Evolutionary conservation across 2,888 invertebrate species (phyloP), one percentile per base, ranked within the genome.

Genomic region (Ligdia adustata): DNA sequence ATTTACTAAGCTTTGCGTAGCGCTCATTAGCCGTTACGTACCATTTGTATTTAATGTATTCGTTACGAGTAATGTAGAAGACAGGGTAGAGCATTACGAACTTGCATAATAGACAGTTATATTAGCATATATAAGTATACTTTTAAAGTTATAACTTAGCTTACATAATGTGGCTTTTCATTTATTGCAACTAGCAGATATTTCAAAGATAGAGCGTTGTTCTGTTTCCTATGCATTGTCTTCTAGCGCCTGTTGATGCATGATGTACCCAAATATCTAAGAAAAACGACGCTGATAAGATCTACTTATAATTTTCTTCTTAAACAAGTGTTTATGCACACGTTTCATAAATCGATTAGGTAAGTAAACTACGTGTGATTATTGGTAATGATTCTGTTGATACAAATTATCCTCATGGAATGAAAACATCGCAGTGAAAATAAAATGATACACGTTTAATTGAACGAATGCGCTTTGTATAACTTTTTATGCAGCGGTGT

Each of bases 371-470:
- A 28, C 38, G 34, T 31, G 40, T 24, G 18, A 27, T 42, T 11
- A 35, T 26, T 24, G n/a, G 4, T 9, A 6, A 32, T 31, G 22
- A 1, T 18, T 5, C 29, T 24, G 38, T 18, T 37, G 38, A 33
- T 27, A 34, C 39, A 39, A 40, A 40, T 45, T 45, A 38, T 24
- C 27, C 20, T 27, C 39, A 40, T 41, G 26, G 32, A 41, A 42
- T 41, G 41, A 41, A 35, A 48, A 38, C 32, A 41, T 43, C 35
- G 48, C 33, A 39, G 42, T 43, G 42, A 43, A 48, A 49, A 49
- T 43, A 42, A 48, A 37, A 42, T 42, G 31, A 38, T 43, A 49
- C 42, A 15, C 32, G 29, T 32, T 34, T 38, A 48, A 42, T 42
- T 42, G 38, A 38, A 42, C 33, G 32, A 48, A 27, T 39, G 47